These are phyloP conservation scores for Fragum fragum DNA, from an alignment of 2,888 invertebrate genomes.

Conservation along the genomic window DNA sequence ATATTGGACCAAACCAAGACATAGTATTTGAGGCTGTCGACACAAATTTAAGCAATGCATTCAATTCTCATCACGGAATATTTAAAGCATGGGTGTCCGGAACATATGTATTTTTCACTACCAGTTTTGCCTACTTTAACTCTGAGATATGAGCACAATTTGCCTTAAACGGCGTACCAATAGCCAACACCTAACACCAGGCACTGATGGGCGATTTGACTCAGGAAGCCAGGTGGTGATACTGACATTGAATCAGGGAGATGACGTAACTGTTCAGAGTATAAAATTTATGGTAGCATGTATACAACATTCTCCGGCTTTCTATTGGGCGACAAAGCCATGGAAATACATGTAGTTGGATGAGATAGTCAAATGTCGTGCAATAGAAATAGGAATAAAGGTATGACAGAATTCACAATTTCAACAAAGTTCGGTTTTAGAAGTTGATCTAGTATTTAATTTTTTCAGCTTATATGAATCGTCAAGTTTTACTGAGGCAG, in stretches of 20 bases:
- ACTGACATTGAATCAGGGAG: background rate
- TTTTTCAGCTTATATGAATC: too few relatives aligned
- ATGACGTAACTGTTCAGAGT: slow-evolving; percentile 20
- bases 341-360: background rate
- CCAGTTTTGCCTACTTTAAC: background rate
- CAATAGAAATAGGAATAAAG: too few relatives aligned
- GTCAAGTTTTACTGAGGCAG: too few relatives aligned
- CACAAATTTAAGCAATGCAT: background rate
- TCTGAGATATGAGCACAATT: background rate
- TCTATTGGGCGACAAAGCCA: slow-evolving; percentile 11
- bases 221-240: background rate
- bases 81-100: background rate
- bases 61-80: slow-evolving; percentile 4
- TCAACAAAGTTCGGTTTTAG: too few relatives aligned
- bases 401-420: too few relatives aligned
- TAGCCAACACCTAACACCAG: background rate
- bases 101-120: background rate
- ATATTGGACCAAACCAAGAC: slow-evolving; percentile 1
- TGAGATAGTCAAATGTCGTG: too few relatives aligned
- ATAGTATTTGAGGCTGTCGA: background rate
- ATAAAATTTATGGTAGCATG: background rate
- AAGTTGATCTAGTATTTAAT: too few relatives aligned
- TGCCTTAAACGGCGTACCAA: background rate
- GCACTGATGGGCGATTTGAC: background rate
- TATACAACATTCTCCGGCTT: slow-evolving; percentile 41